Percentiles rank a stretch among this genome's conserved stretches.
Conservation (phyloP, 2,888 invertebrate genomes). For the Caenorhabditis sp. region DNA sequence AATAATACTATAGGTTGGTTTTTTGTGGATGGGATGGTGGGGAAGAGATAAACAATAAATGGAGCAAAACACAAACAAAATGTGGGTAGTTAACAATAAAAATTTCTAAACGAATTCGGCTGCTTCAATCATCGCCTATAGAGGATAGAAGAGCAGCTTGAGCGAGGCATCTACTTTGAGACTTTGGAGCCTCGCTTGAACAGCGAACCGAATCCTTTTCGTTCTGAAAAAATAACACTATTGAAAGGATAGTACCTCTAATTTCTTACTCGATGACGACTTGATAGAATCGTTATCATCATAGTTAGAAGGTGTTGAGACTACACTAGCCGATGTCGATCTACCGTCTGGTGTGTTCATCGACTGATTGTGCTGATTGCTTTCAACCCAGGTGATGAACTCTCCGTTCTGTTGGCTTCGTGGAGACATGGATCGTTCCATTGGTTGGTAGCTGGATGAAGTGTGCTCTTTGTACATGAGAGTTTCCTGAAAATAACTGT, state of each 20-base stretch:
- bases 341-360: constrained; percentile 53
- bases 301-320: constrained; percentile 57
- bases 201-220: constrained; percentile 66
- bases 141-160: constrained; percentile 42
- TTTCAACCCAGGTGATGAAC: constrained; percentile 74
- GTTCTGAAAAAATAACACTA: constrained; percentile 50
- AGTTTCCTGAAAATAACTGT: constrained; percentile 61
- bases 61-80: constrained; percentile 11
- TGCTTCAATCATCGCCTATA: constrained; percentile 43
- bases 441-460: constrained; percentile 62
- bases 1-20: constrained; percentile 42
- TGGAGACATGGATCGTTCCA: constrained; percentile 54
- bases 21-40: constrained; percentile 17
- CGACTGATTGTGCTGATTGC: constrained; percentile 52
- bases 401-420: constrained; percentile 64
- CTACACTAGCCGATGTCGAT: constrained; percentile 47
- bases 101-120: neutral
- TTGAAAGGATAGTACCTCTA: neutral
- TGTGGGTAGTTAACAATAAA: constrained; percentile 9
- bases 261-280: constrained; percentile 55
- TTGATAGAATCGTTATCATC: constrained; percentile 71
- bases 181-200: constrained; percentile 68
- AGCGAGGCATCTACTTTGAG: constrained; percentile 51
- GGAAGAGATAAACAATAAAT: constrained; percentile 31
- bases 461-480: constrained; percentile 66